These are phyloP conservation scores for Eumacrocentrus americanus DNA, from an alignment of 2,888 invertebrate species.

Conservation along the genomic window DNA sequence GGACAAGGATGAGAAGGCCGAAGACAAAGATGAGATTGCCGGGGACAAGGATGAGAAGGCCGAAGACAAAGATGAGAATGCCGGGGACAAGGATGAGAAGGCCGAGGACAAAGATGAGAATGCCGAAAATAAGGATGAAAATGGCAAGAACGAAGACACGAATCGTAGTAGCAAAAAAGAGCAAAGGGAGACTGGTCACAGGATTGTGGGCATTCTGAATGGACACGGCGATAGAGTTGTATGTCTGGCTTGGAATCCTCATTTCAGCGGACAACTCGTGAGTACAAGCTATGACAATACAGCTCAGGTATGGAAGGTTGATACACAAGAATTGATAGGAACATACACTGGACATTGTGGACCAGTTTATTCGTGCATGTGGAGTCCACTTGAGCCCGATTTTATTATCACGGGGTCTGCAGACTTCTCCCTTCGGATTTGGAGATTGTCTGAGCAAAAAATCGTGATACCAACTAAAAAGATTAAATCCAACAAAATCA, in stretches of 20 bases:
- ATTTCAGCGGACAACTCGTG: conserved; percentile 69
- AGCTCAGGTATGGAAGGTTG: conserved; percentile 72
- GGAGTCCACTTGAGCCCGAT: conserved; percentile 70
- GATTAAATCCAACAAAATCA: conserved; percentile 47
- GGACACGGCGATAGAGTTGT: conserved; percentile 67
- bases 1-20: too few relatives aligned
- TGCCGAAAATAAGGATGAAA: too few relatives aligned
- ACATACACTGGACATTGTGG: conserved; percentile 68
- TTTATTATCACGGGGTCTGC: conserved; percentile 71
- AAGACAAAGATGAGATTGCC: too few relatives aligned
- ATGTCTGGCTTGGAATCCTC: conserved; percentile 73
- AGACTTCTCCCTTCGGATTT: conserved; percentile 71
- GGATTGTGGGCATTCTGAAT: conserved; percentile 56
- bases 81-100: too few relatives aligned
- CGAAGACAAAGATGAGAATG: too few relatives aligned
- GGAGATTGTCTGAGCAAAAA: conserved; percentile 61
- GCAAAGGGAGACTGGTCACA: conserved; percentile 29
- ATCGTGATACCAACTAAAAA: conserved; percentile 62
- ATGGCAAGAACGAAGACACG: too few relatives aligned
- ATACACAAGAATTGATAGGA: conserved; percentile 64
- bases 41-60: too few relatives aligned
- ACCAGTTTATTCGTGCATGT: conserved; percentile 67
- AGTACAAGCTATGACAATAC: conserved; percentile 75
- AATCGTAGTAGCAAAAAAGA: too few relatives aligned
- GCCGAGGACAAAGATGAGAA: too few relatives aligned